A percentile compares a stretch with the other conserved stretches of the same genome.
Evolutionary conservation across 2,113 vertebrate genomes (phyloP).

Genomic region (Pseudorasbora parva): DNA sequence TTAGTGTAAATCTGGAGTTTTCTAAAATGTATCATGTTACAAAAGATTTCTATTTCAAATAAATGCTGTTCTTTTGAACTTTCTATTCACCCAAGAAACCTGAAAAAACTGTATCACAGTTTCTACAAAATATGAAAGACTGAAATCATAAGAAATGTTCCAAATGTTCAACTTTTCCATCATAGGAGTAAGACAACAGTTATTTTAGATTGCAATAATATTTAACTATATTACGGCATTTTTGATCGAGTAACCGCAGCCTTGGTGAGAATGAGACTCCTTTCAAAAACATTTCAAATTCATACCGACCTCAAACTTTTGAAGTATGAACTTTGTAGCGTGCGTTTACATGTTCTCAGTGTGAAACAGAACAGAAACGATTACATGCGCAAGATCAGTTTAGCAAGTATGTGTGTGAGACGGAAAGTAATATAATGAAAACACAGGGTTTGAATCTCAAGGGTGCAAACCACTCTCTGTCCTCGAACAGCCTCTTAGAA

Average conservation of each 20-base stretch:
- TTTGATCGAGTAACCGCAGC: neutral
- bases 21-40: neutral
- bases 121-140: neutral
- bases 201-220: neutral
- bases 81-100: neutral
- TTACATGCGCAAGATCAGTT: neutral
- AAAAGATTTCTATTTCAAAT: neutral
- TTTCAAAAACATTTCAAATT: neutral
- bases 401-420: neutral
- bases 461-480: neutral
- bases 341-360: neutral
- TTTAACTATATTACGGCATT: neutral
- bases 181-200: neutral
- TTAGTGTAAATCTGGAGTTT: neutral
- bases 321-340: neutral
- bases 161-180: neutral
- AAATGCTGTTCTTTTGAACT: neutral
- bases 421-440: neutral
- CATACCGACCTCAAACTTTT: neutral
- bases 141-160: neutral
- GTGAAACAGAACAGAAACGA: neutral
- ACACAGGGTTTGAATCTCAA: constrained; percentile 5
- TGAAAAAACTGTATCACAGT: neutral
- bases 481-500: constrained; percentile 35
- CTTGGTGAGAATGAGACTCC: neutral